Conservation (phyloP, 2,888 invertebrate genomes). For the Trissoscelio sp. region DNA sequence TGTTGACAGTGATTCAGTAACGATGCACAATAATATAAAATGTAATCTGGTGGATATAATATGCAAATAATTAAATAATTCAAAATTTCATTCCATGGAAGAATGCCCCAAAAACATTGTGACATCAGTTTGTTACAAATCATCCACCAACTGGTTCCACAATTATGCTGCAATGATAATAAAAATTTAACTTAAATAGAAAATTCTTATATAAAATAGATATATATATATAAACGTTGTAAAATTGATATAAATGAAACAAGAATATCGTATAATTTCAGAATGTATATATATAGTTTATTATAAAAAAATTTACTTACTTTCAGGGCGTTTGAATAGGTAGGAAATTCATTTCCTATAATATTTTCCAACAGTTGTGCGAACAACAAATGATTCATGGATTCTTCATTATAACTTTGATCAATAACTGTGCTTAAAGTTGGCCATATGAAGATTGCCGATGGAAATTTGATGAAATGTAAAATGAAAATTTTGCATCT, state of each 20-base stretch:
- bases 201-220: too few species aligned
- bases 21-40: constrained; percentile 80
- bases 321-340: constrained; percentile 78
- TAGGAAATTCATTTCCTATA: constrained; percentile 77
- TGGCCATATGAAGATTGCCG: constrained; percentile 79
- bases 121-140: constrained; percentile 78
- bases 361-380: constrained; percentile 79
- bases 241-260: too few species aligned
- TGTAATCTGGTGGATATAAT: constrained; percentile 80
- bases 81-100: constrained; percentile 80
- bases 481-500: constrained; percentile 79
- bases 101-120: constrained; percentile 80
- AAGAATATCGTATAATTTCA: too few species aligned
- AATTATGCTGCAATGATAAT: constrained; percentile 71
- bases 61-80: constrained; percentile 79
- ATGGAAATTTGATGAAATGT: constrained; percentile 79
- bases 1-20: constrained; percentile 77
- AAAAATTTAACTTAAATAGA: too few species aligned
- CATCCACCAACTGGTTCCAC: constrained; percentile 81
- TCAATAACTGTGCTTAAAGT: constrained; percentile 76
- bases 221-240: neutral
- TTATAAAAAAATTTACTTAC: constrained; percentile 68
- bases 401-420: constrained; percentile 74
- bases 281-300: neutral
- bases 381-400: constrained; percentile 76